Conservation (phyloP, 2,888 invertebrate genomes). For the Acronicta psi region DNA sequence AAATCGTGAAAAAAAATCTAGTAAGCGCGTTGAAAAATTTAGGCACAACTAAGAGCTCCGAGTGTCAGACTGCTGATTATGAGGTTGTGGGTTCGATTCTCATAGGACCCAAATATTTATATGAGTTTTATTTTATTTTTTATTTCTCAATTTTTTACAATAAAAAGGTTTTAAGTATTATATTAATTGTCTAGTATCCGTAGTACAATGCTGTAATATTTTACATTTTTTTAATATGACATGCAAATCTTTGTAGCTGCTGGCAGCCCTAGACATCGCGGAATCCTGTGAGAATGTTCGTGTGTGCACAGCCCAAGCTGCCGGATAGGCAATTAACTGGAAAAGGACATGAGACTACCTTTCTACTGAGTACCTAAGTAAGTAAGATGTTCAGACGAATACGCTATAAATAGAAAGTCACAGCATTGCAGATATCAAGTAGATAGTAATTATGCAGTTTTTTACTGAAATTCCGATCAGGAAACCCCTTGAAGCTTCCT, state of each 20-base stretch:
- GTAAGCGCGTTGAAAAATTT: no score
- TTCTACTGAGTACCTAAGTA: slow-evolving; percentile 35
- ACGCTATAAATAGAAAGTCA: slow-evolving; percentile 40
- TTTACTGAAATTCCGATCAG: not conserved
- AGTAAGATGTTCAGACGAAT: slow-evolving; percentile 41
- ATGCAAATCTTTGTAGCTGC: not conserved
- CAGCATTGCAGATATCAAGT: slow-evolving; percentile 19
- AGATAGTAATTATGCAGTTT: slow-evolving; percentile 13
- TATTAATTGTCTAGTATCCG: no score
- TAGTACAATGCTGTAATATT: no score
- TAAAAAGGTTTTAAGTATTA: no score
- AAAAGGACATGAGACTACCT: slow-evolving; percentile 48
- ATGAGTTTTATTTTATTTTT: no score
- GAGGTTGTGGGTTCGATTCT: no score
- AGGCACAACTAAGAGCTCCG: no score
- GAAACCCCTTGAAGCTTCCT: not conserved
- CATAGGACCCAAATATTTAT: no score
- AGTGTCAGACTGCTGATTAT: no score
- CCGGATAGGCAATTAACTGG: slow-evolving; percentile 52
- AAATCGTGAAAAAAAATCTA: no score
- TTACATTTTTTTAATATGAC: no score
- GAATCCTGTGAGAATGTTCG: slow-evolving; percentile 51
- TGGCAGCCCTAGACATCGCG: slow-evolving; percentile 37
- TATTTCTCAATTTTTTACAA: no score
- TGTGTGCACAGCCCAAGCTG: slow-evolving; percentile 32